Evolutionary conservation across 2,797 vertebrate species (phyloP).

Genomic region (Myoxocephalus aenaeus): DNA sequence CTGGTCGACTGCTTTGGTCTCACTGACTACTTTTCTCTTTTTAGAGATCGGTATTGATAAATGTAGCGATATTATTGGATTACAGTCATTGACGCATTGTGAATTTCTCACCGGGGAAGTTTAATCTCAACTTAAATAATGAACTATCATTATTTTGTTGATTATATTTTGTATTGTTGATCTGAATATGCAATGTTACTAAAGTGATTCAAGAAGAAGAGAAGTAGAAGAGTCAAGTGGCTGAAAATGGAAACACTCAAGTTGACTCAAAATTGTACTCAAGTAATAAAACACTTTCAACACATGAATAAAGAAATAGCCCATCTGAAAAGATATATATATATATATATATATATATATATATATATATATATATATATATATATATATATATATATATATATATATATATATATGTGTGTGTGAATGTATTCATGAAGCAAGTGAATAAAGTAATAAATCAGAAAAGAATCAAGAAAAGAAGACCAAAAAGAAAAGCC

Average conservation of each 20-base stretch:
- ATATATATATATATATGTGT: too few species aligned
- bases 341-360: too few species aligned
- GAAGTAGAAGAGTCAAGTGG: too few species aligned
- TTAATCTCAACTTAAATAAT: not conserved
- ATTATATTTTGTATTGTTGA: not conserved
- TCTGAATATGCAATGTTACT: not conserved
- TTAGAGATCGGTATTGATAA: not conserved
- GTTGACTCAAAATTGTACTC: not conserved
- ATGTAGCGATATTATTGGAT: not conserved
- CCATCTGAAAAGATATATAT: too few species aligned
- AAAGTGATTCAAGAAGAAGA: not conserved
- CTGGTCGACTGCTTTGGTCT: too few species aligned
- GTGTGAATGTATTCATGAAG: not conserved
- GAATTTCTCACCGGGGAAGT: not conserved
- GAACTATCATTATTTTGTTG: not conserved
- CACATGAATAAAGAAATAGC: not conserved
- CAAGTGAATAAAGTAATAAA: not conserved
- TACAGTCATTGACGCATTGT: not conserved
- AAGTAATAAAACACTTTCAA: not conserved
- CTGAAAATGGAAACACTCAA: too few species aligned
- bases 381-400: too few species aligned
- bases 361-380: too few species aligned
- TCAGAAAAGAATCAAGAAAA: constrained; percentile 15
- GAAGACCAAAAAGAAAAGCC: constrained; percentile 18
- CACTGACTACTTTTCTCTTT: not conserved